These are phyloP conservation scores for Anser cygnoides DNA, from an alignment of 2,113 vertebrate genomes.

Conservation along the genomic window DNA sequence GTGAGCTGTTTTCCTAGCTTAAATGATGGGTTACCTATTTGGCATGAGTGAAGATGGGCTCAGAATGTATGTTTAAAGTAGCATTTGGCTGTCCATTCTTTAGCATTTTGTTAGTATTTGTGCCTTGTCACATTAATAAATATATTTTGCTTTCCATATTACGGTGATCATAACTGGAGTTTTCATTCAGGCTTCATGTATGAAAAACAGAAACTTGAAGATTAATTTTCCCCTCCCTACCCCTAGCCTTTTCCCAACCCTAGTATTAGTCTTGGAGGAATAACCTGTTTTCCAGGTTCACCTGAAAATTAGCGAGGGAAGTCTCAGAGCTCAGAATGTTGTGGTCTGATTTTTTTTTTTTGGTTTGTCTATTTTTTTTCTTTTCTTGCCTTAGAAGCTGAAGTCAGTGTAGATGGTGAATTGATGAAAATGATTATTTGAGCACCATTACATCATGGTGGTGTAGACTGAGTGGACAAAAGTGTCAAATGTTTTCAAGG, in stretches of 20 bases:
- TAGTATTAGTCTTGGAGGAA: background rate
- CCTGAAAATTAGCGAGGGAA: background rate
- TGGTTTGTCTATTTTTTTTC: background rate
- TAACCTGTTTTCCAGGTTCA: background rate
- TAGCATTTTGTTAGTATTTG: background rate
- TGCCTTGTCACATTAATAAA: background rate
- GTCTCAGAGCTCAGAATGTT: background rate
- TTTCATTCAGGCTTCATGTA: background rate
- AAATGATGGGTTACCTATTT: background rate
- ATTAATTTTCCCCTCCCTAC: background rate
- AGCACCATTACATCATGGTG: background rate
- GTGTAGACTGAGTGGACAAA: background rate
- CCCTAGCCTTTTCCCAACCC: background rate
- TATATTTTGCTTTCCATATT: background rate
- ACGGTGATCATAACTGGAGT: rapidly evolving
- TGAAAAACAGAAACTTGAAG: background rate
- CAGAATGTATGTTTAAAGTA: background rate
- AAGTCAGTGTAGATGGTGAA: background rate
- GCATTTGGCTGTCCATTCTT: background rate
- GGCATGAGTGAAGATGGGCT: background rate
- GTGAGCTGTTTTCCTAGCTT: background rate
- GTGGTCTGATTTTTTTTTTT: background rate
- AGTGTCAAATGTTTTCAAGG: background rate
- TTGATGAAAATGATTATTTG: background rate
- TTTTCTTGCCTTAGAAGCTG: background rate